These are phyloP conservation scores for Xiphophorus maculatus DNA, from an alignment of 2,113 vertebrate species.

Conservation along the genomic window DNA sequence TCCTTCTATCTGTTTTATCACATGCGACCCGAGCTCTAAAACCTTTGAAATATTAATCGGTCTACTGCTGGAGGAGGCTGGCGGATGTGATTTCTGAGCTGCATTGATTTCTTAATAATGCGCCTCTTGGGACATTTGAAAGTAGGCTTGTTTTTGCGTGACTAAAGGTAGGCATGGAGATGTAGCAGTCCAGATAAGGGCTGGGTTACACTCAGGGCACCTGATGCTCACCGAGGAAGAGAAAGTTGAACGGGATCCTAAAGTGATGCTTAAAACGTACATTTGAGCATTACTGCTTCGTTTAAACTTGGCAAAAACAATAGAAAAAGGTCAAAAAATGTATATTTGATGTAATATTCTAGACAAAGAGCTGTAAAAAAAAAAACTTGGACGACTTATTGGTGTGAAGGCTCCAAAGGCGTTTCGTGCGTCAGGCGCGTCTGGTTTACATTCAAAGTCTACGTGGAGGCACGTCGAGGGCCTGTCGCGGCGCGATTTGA, in stretches of 20 bases:
- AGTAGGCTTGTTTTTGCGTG: background rate
- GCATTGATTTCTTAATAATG: constrained; percentile 52
- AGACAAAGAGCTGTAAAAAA: no score
- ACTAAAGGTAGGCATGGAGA: background rate
- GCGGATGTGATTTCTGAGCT: constrained; percentile 49
- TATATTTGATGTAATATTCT: no score
- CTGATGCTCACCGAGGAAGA: background rate
- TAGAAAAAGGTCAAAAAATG: no score
- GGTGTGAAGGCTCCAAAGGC: no score
- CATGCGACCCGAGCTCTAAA: constrained; percentile 5
- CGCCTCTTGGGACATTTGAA: constrained; percentile 42
- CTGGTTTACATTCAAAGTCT: no score
- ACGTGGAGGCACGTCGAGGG: no score
- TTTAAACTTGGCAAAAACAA: no score
- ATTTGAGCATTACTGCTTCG: background rate
- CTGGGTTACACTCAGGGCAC: background rate
- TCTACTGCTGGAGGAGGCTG: constrained; percentile 23
- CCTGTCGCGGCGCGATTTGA: no score
- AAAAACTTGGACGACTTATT: no score
- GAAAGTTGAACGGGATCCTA: background rate
- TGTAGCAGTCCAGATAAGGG: no score
- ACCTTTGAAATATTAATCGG: constrained; percentile 45
- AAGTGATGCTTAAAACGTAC: background rate
- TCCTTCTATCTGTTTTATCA: constrained; percentile 24
- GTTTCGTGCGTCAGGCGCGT: no score